phyloP scores from a whole-genome alignment of 2,888 invertebrate genomes.

The Micoletzkya japonica region DNA sequence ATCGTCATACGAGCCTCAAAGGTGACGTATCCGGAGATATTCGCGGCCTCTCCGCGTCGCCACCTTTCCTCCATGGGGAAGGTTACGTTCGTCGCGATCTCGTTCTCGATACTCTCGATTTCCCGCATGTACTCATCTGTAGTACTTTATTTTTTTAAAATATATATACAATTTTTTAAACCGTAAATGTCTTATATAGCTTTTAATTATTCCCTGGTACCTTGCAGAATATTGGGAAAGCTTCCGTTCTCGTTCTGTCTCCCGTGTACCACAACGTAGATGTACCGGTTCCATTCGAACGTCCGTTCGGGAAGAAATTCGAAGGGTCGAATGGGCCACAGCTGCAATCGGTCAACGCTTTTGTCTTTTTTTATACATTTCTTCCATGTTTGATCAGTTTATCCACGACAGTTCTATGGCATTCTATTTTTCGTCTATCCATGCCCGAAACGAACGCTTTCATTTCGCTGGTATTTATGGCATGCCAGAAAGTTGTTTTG shows the following conservation, averaged over 20 bases:
- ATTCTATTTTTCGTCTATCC: no score
- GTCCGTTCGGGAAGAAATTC: constrained; percentile 63
- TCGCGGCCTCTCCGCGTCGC: background rate
- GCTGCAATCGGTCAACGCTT: constrained; percentile 37
- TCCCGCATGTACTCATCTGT: constrained; percentile 52
- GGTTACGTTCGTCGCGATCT: constrained; percentile 50
- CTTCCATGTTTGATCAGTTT: no score
- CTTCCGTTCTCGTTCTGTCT: constrained; percentile 44
- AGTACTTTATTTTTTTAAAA: background rate
- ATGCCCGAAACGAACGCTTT: no score
- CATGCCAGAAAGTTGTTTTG: background rate
- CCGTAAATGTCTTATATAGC: background rate
- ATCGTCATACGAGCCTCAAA: background rate
- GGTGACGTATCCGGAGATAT: constrained; percentile 13
- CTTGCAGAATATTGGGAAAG: constrained; percentile 59
- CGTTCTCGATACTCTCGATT: constrained; percentile 57
- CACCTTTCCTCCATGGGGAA: constrained; percentile 36
- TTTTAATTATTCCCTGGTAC: constrained; percentile 15
- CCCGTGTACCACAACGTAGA: constrained; percentile 63
- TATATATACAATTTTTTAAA: background rate
- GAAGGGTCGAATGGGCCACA: constrained; percentile 60
- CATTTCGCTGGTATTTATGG: background rate
- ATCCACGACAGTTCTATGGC: no score
- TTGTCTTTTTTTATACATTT: background rate
- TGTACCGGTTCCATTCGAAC: constrained; percentile 61